Evolutionary conservation across 2,888 invertebrate species (phyloP), one percentile per base, ranked within the genome.

Genomic region (Operophtera brumata): DNA sequence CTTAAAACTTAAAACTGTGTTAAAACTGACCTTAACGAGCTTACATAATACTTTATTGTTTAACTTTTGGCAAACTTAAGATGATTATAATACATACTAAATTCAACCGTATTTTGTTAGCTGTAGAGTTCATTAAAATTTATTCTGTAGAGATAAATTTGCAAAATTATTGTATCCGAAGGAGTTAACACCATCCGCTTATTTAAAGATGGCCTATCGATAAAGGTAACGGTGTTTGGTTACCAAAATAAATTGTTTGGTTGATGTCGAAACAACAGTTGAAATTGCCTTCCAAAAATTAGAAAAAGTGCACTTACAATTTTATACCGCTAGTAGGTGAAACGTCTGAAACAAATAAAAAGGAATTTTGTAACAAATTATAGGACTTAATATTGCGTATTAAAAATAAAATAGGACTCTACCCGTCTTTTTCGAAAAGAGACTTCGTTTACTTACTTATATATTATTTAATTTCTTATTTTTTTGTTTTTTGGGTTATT

Each of bases 141-240:
- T 10, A 8, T 2, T 14, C 26, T 10, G 28, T 20, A 52, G 57
- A 61, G 37, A 42, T 46, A 59, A 50, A 37, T 62, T 61, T 40
- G 65, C 54, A 58, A 66, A 64, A 57, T 28, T 34, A 50, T 59
- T 61, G 57, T 76, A 77, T 66, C 65, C 56, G 74, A 71, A 73
- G 62, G 58, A 60, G 58, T 65, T 57, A 61, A 72, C 68, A 65
- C 49, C 66, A 70, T 75, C 70, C 77, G 71, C 57, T 69, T 72
- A 56, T 70, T 66, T 68, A 65, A 71, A 77, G 82, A 82, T 82
- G 80, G 70, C 78, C 78, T 75, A 78, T 62, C 52, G 80, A 79
- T 82, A 79, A 75, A 61, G 57, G 66, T 57, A 70, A 68, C 68
- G 63, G 69, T 70, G 64, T 70, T 66, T 52, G 59, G 43, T 47